phyloP scores from a whole-genome alignment of 2,113 vertebrate species.

The Himantopus leucocephalus region DNA sequence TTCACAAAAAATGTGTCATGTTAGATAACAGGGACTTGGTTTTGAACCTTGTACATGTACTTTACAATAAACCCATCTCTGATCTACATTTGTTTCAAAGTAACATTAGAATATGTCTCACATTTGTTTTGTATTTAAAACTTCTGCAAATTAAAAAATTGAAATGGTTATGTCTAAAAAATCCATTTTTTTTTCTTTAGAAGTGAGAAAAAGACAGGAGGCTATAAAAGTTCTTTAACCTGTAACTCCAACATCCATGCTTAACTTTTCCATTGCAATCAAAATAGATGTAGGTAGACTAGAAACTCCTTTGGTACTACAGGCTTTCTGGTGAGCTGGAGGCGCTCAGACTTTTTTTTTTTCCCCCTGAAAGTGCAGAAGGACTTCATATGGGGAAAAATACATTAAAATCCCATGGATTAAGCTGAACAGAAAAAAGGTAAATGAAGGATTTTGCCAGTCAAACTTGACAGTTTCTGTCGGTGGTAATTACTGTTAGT shows the following conservation, averaged over 20 bases:
- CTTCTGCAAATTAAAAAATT: background rate
- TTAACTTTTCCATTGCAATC: background rate
- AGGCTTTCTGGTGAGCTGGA: background rate
- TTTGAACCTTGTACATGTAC: background rate
- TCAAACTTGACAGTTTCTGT: background rate
- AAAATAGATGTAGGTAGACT: background rate
- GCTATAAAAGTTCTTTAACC: background rate
- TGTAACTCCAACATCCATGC: background rate
- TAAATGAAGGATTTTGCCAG: background rate
- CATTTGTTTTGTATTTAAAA: background rate
- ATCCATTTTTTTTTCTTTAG: fast-evolving
- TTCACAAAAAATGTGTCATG: background rate
- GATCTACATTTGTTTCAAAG: background rate
- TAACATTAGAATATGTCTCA: background rate
- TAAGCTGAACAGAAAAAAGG: background rate
- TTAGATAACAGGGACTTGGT: background rate
- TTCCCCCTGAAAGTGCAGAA: background rate
- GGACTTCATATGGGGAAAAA: background rate
- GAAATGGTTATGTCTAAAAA: background rate
- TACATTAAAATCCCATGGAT: background rate
- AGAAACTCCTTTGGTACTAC: background rate
- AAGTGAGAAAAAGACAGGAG: background rate
- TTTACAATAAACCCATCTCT: background rate
- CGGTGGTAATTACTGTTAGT: background rate
- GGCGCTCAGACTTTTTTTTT: background rate